These are phyloP conservation scores for Temnothorax rugatulus DNA, from an alignment of 2,888 invertebrate genomes.

Conservation along the genomic window DNA sequence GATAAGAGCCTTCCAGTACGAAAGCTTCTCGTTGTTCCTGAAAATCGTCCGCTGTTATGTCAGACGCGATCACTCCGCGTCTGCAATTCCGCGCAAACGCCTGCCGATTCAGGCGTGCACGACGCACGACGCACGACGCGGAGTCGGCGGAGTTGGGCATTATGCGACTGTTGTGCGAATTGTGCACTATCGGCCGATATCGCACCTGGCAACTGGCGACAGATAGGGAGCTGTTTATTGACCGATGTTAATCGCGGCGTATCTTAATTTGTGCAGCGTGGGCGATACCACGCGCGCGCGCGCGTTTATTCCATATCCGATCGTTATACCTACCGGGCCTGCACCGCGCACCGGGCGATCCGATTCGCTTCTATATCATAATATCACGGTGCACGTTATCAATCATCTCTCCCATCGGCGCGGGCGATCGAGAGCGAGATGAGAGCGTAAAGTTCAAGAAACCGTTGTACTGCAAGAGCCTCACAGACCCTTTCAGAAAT, in stretches of 20 bases:
- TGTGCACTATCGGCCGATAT: slow-evolving; percentile 65
- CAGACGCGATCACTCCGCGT: slow-evolving; percentile 5
- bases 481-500: not conserved
- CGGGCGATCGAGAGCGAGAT: not conserved
- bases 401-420: not conserved
- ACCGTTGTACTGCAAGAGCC: not conserved
- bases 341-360: not conserved
- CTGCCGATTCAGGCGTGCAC: not conserved
- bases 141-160: slow-evolving; percentile 5
- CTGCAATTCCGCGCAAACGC: slow-evolving; percentile 10
- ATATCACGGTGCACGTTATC: not conserved
- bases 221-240: slow-evolving; percentile 68
- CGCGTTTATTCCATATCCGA: not conserved
- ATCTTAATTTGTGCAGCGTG: slow-evolving; percentile 42
- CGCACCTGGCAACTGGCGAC: slow-evolving; percentile 76
- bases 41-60: slow-evolving; percentile 3
- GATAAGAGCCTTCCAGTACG: not conserved
- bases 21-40: not conserved
- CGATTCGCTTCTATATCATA: not conserved
- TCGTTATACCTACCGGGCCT: not conserved
- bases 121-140: too few relatives aligned
- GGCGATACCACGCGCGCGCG: not conserved
- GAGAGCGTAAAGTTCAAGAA: not conserved
- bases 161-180: slow-evolving; percentile 50
- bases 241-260: slow-evolving; percentile 65